Evolutionary conservation across 2,797 vertebrate genomes (phyloP).

Genomic region (Novumbra hubbsi): DNA sequence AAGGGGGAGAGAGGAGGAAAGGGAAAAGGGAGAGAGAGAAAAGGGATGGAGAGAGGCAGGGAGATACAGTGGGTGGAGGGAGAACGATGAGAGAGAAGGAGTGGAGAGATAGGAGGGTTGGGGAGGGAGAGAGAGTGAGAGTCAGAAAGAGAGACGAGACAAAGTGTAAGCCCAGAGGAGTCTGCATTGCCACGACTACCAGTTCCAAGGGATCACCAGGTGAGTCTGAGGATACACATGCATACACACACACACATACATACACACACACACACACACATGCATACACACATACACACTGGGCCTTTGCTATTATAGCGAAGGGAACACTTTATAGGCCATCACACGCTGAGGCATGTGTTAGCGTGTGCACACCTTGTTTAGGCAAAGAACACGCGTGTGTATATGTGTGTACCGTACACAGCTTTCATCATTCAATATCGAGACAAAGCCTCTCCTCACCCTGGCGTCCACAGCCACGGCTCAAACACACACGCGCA

Average conservation of each 20-base stretch:
- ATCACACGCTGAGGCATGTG: not conserved
- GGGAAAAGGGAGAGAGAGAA: slow-evolving; percentile 33
- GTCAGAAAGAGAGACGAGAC: slow-evolving; percentile 22
- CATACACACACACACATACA: slow-evolving; percentile 16
- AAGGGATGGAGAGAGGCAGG: slow-evolving; percentile 49
- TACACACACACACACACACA: not conserved
- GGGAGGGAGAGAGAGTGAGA: slow-evolving; percentile 7
- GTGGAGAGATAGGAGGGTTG: slow-evolving; percentile 60
- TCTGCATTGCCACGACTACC: slow-evolving; percentile 67
- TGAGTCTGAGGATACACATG: slow-evolving; percentile 63
- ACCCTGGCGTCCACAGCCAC: not conserved
- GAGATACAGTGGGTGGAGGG: slow-evolving; percentile 57
- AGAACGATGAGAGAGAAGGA: slow-evolving; percentile 62
- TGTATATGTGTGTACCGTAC: not conserved
- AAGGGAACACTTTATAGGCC: not conserved
- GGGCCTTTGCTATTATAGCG: not conserved
- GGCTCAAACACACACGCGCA: not conserved
- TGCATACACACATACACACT: not conserved
- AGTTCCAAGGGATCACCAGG: slow-evolving; percentile 61
- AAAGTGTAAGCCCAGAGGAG: slow-evolving; percentile 57
- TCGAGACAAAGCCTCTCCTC: not conserved
- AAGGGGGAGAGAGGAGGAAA: slow-evolving; percentile 2
- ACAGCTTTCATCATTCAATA: not conserved
- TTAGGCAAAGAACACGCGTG: not conserved
- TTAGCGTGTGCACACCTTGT: not conserved